Evolutionary conservation across 2,113 vertebrate genomes (phyloP).

Genomic region (Mobula birostris): DNA sequence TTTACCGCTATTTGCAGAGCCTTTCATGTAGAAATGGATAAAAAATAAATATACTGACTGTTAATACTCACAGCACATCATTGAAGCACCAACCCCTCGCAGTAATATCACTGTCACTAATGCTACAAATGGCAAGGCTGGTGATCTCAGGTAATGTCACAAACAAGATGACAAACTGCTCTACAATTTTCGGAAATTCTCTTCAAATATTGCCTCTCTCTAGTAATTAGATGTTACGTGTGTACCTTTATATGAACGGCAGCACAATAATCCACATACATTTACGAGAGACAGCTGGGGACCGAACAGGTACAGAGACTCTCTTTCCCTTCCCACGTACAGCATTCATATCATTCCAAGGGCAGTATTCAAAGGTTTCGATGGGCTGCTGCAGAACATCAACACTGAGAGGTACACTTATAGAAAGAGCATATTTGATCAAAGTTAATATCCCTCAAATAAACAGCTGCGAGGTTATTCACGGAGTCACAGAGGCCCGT

Average conservation of each 20-base stretch:
- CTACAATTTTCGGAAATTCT: background rate
- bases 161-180: background rate
- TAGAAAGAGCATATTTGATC: no score
- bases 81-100: background rate
- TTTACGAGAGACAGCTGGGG: background rate
- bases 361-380: no score
- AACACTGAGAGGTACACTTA: no score
- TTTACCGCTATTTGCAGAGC: background rate
- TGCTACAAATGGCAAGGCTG: background rate
- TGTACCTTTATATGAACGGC: background rate
- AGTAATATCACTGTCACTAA: background rate
- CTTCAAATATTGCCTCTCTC: background rate
- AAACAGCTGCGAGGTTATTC: no score
- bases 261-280: background rate
- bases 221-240: background rate
- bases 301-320: background rate
- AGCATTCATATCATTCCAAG: background rate
- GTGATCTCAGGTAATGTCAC: background rate
- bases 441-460: no score
- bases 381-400: no score
- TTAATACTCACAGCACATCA: background rate
- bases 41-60: conserved; percentile 15
- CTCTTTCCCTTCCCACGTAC: background rate
- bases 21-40: background rate
- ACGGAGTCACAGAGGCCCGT: no score